phyloP scores from a whole-genome alignment of 2,113 vertebrate species.

The Boleophthalmus pectinirostris region DNA sequence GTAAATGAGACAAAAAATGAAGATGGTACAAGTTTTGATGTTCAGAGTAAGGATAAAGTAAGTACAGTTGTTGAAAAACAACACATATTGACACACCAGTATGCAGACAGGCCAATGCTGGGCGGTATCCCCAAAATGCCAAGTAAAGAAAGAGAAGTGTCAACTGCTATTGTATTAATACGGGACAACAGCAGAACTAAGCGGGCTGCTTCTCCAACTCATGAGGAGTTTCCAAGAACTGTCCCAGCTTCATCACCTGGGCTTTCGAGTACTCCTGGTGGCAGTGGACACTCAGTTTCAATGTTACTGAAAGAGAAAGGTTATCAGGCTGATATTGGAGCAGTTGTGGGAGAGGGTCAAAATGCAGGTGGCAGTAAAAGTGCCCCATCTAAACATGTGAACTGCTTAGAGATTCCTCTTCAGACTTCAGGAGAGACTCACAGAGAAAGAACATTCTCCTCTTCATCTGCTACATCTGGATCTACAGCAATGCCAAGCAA shows the following conservation, averaged over 20 bases:
- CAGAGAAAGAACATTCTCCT: constrained; percentile 54
- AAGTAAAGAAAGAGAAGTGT: constrained; percentile 77
- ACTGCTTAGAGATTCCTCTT: constrained; percentile 76
- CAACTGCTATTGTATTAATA: constrained; percentile 73
- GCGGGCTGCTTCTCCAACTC: constrained; percentile 30
- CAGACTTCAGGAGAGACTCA: constrained; percentile 56
- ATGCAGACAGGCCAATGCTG: constrained; percentile 53
- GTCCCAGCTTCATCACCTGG: constrained; percentile 41
- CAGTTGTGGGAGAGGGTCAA: constrained; percentile 65
- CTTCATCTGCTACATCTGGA: constrained; percentile 45
- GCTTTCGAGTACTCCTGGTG: constrained; percentile 9
- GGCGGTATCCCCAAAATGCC: constrained; percentile 61
- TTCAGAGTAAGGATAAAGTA: constrained; percentile 21
- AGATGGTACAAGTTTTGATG: constrained; percentile 11
- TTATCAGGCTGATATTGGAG: constrained; percentile 81
- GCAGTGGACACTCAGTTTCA: constrained; percentile 75
- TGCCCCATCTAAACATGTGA: constrained; percentile 71
- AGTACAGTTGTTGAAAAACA: constrained; percentile 30
- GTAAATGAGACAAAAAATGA: constrained; percentile 23
- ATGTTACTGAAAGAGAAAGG: constrained; percentile 81
- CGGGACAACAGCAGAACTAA: constrained; percentile 61
- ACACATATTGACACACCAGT: background rate
- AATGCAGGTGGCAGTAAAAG: constrained; percentile 37
- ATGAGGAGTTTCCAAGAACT: constrained; percentile 31
- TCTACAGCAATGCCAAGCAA: constrained; percentile 22